Base-by-base conservation (phyloP, 2,113 vertebrate genomes). In the Gallinago jamesoni region DNA sequence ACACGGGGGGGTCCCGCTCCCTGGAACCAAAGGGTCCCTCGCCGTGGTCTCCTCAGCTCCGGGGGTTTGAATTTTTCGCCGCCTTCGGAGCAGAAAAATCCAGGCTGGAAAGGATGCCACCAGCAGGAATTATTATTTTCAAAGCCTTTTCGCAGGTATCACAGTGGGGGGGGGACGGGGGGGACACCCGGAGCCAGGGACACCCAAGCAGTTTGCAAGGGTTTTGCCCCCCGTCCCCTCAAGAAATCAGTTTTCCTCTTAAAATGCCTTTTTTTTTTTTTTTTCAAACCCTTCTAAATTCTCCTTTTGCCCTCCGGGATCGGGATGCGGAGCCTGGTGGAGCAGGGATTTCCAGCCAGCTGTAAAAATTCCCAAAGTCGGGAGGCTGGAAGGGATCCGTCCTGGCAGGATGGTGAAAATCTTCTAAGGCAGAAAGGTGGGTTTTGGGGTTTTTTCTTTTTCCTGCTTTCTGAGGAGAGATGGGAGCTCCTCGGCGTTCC, bases 1-100 rank as follows among this genome's bases (percentile, higher is more conserved):
- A 9, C 39, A 10, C 19, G 19, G 20, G 45, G 43, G 45, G 57
- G 41, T 39, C 23, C 33, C 0, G 4, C 17, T 39, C 47, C 48
- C 31, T 14, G 72, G n/a, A 21, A 28, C 33, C 0, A 18, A 45
- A 27, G 69, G 2, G 5, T 7, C 47, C 70, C 55, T n/a, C 10
- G 1, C 17, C 5, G 0, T 3, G 0, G 9, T 3, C 37, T 30
- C 18, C 0, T 14, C 45, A 24, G 35, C 43, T 59, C 12, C 2
- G 28, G 22, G 3, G 25, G 13, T 5, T 27, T 23, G 18, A 14
- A 18, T 45, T 17, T n/a, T 16, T 27, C 33, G 5, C 41, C 30
- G 1, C 0, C 2, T 30, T 28, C 5, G 0, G 56, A 64, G 48
- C 1, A 0, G 41, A 37, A 45, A 21, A 24, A 19, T 15, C 35